Conservation (phyloP, 2,888 invertebrate genomes). For the Pandemis corylana region DNA sequence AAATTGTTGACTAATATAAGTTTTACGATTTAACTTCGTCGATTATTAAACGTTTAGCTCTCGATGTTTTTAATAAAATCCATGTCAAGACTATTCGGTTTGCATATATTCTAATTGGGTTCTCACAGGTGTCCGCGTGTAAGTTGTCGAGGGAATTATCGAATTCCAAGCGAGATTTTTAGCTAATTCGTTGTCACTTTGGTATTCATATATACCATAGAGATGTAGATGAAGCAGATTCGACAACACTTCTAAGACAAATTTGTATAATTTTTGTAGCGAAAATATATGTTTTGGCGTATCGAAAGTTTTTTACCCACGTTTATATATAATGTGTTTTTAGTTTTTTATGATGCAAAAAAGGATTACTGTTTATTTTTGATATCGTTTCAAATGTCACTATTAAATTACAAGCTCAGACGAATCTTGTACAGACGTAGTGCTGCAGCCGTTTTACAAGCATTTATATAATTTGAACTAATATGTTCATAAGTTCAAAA, state of each 20-base stretch:
- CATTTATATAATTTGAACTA: too few relatives aligned
- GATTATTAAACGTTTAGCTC: conserved; percentile 31
- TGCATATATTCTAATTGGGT: conserved; percentile 34
- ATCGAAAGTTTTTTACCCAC: conserved; percentile 13
- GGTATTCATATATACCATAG: conserved; percentile 36
- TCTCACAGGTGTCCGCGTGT: conserved; percentile 23
- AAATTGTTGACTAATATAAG: conserved; percentile 26
- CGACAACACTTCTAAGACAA: conserved; percentile 23
- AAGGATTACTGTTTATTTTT: too few relatives aligned
- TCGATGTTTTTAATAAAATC: conserved; percentile 28
- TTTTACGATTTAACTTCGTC: conserved; percentile 30
- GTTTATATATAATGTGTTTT: not conserved
- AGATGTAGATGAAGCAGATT: conserved; percentile 27
- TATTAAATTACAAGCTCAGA: too few relatives aligned
- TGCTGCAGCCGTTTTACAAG: too few relatives aligned
- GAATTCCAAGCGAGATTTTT: conserved; percentile 33
- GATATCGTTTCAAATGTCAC: too few relatives aligned
- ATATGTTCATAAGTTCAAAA: too few relatives aligned
- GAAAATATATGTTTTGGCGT: conserved; percentile 7
- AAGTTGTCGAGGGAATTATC: conserved; percentile 21
- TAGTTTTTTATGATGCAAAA: not conserved
- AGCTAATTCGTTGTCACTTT: conserved; percentile 36
- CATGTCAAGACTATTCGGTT: conserved; percentile 29
- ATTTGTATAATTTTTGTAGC: conserved; percentile 30
- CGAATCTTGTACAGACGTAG: too few relatives aligned